These are phyloP conservation scores for Pangasius mekongensis DNA, from an alignment of 2,797 vertebrate species.

Conservation along the genomic window DNA sequence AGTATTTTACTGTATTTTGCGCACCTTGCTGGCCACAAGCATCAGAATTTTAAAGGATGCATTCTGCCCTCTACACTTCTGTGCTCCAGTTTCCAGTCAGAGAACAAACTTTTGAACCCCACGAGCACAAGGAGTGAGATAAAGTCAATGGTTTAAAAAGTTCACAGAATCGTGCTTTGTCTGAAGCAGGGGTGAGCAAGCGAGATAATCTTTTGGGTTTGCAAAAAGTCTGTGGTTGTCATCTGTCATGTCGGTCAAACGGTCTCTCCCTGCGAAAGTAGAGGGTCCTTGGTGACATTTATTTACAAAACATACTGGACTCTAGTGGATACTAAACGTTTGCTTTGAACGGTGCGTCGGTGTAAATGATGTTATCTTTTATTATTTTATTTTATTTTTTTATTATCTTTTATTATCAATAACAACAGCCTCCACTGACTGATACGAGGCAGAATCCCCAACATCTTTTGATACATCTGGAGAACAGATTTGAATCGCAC, in stretches of 20 bases:
- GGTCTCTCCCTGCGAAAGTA: neutral
- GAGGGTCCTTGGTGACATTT: neutral
- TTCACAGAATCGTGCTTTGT: neutral
- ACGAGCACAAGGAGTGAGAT: neutral
- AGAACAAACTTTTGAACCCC: neutral
- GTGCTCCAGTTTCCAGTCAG: neutral
- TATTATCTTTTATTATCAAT: slow-evolving; percentile 17
- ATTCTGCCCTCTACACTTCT: neutral
- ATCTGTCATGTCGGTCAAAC: neutral
- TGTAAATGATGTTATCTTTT: slow-evolving; percentile 30
- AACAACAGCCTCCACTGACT: slow-evolving; percentile 62
- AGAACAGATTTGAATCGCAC: slow-evolving; percentile 61
- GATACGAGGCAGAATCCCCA: slow-evolving; percentile 64
- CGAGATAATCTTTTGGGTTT: neutral
- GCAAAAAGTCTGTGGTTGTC: neutral
- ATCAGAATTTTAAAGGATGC: neutral
- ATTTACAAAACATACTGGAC: neutral
- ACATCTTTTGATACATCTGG: slow-evolving; percentile 49
- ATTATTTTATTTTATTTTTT: too few relatives aligned
- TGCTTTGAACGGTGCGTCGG: slow-evolving; percentile 43
- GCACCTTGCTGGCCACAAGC: neutral
- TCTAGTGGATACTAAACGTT: neutral
- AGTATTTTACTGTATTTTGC: neutral
- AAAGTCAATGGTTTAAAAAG: neutral
- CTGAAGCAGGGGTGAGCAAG: neutral